phyloP scores from a whole-genome alignment of 1,140 invertebrate genomes.

The Sipha flava region DNA sequence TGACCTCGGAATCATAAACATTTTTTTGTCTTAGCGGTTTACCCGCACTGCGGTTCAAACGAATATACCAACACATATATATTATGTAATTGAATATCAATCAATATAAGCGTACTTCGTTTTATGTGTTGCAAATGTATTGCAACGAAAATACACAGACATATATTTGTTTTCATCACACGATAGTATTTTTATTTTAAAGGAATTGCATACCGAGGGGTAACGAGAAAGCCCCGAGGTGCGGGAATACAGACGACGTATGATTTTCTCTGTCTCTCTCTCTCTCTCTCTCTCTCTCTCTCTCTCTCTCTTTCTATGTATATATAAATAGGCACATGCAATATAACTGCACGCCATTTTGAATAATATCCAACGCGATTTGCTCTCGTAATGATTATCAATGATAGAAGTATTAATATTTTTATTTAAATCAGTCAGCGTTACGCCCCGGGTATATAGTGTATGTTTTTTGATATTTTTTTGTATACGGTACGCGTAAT shows the following conservation, averaged over 20 bases:
- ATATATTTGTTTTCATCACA: background rate
- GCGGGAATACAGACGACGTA: background rate
- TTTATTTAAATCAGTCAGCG: constrained; percentile 21
- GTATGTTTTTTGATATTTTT: background rate
- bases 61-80: too few relatives aligned
- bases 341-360: constrained; percentile 26
- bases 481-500: background rate
- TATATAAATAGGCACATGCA: background rate
- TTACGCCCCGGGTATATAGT: background rate
- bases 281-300: too few relatives aligned
- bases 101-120: too few relatives aligned
- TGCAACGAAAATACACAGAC: too few relatives aligned
- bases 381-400: constrained; percentile 22
- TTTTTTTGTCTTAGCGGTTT: too few relatives aligned
- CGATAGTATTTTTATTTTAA: background rate
- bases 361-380: constrained; percentile 16
- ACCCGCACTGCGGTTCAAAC: too few relatives aligned
- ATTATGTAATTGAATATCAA: too few relatives aligned
- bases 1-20: too few relatives aligned
- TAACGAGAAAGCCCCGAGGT: background rate
- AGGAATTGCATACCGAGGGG: background rate
- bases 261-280: too few relatives aligned
- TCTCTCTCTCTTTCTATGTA: too few relatives aligned
- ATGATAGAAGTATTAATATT: constrained; percentile 18
- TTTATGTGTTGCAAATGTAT: too few relatives aligned